Evolutionary conservation across 2,797 vertebrate species (phyloP), one percentile per base, ranked within the genome.

Genomic region (Syngnathus rostellatus): DNA sequence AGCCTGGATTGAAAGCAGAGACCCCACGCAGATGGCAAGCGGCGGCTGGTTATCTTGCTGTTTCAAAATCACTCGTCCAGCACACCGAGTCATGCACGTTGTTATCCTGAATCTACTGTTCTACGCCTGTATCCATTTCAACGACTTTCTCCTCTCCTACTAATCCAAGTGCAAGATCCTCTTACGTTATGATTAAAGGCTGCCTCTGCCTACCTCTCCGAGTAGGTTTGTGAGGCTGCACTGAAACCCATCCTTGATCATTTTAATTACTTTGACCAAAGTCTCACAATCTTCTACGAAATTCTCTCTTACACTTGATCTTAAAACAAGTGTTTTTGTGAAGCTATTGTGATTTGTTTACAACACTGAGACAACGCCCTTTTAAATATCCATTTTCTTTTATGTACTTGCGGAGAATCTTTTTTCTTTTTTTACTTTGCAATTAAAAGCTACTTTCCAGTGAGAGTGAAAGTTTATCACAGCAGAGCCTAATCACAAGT

Each of bases 171-270:
- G 12, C 21, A 60, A 61, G 39, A 67, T 67, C 64, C 58, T n/a
- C 59, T 70, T 65, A 68, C 53, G 60, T 21, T 74, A 76, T 63
- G 61, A 77, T 72, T 67, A 64, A 76, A 74, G 25, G 37, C 45
- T 72, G 64, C 60, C 74, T 80, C 61, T 66, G 55, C 53, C 41
- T 40, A 25, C 68, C 70, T 70, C 40, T 68, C 54, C 0, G 64
- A 51, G 68, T 58, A 58, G 16, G 16, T 58, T 58, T 58, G 31
- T 39, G 16, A 31, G 12, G 54, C 37, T 37, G 3, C 38, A 19
- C 41, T 25, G 38, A 67, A 68, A 50, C 53, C 62, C 72, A 60
- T 65, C 69, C 65, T 48, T 59, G 65, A 68, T 57, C 10, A 59
- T 65, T 75, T 64, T 68, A 82, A 77, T 83, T 68, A 71, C n/a